A percentile compares a stretch with the other conserved stretches of the same genome.
Conservation (phyloP, 2,888 invertebrate genomes). For the Nemurella pictetii region DNA sequence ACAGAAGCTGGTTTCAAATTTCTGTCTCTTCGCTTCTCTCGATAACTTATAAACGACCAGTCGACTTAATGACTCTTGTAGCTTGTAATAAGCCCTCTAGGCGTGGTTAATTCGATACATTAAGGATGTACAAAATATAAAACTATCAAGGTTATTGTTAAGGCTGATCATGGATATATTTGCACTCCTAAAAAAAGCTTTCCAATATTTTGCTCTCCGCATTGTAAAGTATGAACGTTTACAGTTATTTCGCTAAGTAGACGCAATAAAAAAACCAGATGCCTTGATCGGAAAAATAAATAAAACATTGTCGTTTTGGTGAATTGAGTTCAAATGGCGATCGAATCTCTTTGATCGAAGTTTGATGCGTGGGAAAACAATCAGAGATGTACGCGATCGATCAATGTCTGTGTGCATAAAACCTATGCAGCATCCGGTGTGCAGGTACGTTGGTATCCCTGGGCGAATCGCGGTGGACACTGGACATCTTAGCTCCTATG, state of each 20-base stretch:
- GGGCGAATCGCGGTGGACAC: background rate
- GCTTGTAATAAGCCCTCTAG: background rate
- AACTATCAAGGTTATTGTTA: background rate
- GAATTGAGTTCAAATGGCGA: background rate
- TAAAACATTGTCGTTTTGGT: background rate
- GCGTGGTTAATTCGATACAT: conserved; percentile 9
- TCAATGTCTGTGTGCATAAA: background rate
- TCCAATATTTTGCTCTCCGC: background rate
- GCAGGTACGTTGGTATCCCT: background rate
- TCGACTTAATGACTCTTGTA: conserved; percentile 7
- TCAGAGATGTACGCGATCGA: background rate
- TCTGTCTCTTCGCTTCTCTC: background rate
- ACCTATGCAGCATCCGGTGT: no score
- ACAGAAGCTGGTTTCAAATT: conserved; percentile 6
- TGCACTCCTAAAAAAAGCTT: background rate
- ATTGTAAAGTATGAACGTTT: background rate
- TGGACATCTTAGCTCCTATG: background rate
- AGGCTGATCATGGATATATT: background rate
- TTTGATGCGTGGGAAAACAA: background rate
- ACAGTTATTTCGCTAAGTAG: background rate
- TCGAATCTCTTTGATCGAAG: background rate
- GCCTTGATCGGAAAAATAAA: background rate
- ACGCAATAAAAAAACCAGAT: background rate
- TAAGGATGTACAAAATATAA: conserved; percentile 7
- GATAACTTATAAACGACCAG: conserved; percentile 1